Conservation (phyloP, 2,797 vertebrate species). For the Sebastes aleutianus region DNA sequence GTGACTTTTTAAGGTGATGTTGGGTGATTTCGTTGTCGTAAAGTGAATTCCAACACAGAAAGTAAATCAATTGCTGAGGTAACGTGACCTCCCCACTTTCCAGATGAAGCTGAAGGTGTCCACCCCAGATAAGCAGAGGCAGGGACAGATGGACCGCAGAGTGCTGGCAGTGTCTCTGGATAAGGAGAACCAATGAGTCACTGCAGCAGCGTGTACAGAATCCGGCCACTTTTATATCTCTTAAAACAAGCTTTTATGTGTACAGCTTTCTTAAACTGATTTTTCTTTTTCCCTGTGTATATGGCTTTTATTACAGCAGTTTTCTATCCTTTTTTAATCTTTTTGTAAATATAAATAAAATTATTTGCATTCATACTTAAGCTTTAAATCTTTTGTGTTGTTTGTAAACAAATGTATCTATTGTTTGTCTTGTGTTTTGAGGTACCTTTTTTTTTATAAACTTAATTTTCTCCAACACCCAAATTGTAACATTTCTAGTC, state of each 20-base stretch:
- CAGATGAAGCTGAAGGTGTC: slow-evolving; percentile 80
- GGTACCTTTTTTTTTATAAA: background rate
- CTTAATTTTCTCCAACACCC: background rate
- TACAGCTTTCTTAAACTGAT: slow-evolving; percentile 27
- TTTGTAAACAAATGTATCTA: background rate
- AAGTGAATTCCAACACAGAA: background rate
- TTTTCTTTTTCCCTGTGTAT: slow-evolving; percentile 2
- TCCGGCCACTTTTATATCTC: background rate
- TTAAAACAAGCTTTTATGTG: slow-evolving; percentile 55
- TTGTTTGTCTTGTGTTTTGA: background rate
- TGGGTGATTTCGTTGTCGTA: background rate
- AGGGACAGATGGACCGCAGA: slow-evolving; percentile 70
- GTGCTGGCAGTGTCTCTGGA: slow-evolving; percentile 72
- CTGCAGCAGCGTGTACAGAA: slow-evolving; percentile 1
- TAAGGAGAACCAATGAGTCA: slow-evolving; percentile 78
- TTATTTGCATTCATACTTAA: background rate
- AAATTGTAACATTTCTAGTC: background rate
- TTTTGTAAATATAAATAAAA: slow-evolving; percentile 78
- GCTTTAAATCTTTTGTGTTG: background rate
- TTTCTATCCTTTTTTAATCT: slow-evolving; percentile 30
- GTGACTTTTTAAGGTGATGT: background rate
- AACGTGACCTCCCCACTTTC: background rate
- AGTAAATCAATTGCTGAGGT: background rate
- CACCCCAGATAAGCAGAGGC: slow-evolving; percentile 76
- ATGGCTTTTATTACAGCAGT: slow-evolving; percentile 4